Evolutionary conservation across 2,113 vertebrate genomes (phyloP), one percentile per base, ranked within the genome.

Genomic region (Podarcis cretensis): DNA sequence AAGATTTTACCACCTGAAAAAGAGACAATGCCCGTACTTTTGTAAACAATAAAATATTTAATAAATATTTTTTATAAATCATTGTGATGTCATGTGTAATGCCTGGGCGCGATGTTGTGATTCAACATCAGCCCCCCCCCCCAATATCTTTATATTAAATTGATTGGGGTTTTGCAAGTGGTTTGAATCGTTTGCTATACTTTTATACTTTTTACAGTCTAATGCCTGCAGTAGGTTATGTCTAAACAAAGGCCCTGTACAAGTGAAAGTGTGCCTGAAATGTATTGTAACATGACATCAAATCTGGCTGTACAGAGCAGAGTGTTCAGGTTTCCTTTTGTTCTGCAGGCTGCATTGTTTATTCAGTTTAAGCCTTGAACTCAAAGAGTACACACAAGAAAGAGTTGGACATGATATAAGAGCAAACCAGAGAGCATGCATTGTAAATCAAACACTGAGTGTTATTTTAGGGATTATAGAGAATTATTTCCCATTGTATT

Each of bases 391-490:
- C 81, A 5, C 1, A 82, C 59, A 73, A 57, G 2, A 7, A 23
- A 84, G 20, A 6, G 27, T 37, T 75, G 21, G 3, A 40, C 88
- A 76, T 13, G 7, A 13, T 66, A 32, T 30, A 66, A 83, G 88
- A 92, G 54, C 13, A 89, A 91, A 13, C 27, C 0, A 23, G 48
- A 90, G 65, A 59, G 83, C 69, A 16, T 48, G 37, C 85, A 8
- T 78, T 43, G 16, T 73, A 73, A 74, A 7, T 74, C 85, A 89
- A 89, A 84, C 10, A 79, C 48, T 3, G 77, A 32, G 77, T 75
- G 3, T n/a, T 78, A 87, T 78, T 85, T n/a, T n/a, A 80, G 59
- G 35, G 14, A 80, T 89, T 87, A 75, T 40, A 71, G 86, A 88
- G 23, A 59, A 80, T 4, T 7, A 74, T 1, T 14, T 89, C 75